A percentile compares a stretch with the other conserved stretches of the same genome.
These are phyloP conservation scores for Ptychadena robeensis DNA, from an alignment of 2,797 vertebrate species.

Conservation along the genomic window DNA sequence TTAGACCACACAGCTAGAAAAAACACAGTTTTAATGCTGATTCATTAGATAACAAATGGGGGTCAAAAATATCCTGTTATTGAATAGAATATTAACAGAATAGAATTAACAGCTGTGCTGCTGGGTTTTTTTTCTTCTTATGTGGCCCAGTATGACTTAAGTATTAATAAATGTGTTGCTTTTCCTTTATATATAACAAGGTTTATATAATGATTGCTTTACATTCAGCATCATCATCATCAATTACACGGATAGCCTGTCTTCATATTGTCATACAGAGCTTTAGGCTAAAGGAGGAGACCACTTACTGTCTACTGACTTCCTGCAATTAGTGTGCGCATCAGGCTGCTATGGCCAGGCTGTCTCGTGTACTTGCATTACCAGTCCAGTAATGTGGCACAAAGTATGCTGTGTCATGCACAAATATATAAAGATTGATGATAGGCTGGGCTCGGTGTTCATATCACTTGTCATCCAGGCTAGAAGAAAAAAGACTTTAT, in stretches of 20 bases:
- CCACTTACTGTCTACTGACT: conserved; percentile 60
- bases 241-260: too few species aligned
- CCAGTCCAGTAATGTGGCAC: conserved; percentile 52
- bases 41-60: too few species aligned
- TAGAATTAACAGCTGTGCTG: too few species aligned
- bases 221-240: not conserved
- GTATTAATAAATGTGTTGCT: too few species aligned
- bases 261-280: not conserved
- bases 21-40: too few species aligned
- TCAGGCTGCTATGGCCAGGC: conserved; percentile 61
- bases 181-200: too few species aligned
- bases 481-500: conserved; percentile 66
- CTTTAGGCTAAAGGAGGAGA: conserved; percentile 37
- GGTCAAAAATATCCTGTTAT: too few species aligned
- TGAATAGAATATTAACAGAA: too few species aligned
- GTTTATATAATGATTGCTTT: not conserved
- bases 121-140: too few species aligned
- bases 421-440: conserved; percentile 77
- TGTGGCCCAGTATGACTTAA: too few species aligned
- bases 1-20: too few species aligned
- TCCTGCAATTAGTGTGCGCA: conserved; percentile 62
- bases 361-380: conserved; percentile 67
- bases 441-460: conserved; percentile 68
- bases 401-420: conserved; percentile 64
- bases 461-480: conserved; percentile 74